phyloP scores from a whole-genome alignment of 2,888 invertebrate species.

The Tachina grossa region DNA sequence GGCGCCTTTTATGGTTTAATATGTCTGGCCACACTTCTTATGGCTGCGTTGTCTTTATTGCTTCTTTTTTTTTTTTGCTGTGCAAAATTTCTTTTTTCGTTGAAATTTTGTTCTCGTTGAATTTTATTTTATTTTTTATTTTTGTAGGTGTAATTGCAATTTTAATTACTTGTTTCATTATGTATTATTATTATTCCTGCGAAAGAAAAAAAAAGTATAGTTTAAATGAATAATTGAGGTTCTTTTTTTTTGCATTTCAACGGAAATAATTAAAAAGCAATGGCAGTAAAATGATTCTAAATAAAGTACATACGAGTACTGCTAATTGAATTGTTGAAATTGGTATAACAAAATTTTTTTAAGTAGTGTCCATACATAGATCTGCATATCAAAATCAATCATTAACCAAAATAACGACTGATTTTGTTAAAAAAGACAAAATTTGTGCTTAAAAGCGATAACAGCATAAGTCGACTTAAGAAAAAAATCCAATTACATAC shows the following conservation, averaged over 20 bases:
- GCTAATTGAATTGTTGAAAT: neutral
- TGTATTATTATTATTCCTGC: slow-evolving; percentile 19
- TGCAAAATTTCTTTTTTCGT: slow-evolving; percentile 7
- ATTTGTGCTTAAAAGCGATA: no score
- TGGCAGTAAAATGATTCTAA: neutral
- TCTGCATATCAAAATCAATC: no score
- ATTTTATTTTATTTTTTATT: slow-evolving; percentile 8
- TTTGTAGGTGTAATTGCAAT: slow-evolving; percentile 50
- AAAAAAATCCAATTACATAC: no score
- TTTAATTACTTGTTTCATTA: slow-evolving; percentile 53
- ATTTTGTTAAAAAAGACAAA: no score
- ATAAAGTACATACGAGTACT: neutral
- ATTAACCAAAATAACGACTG: no score
- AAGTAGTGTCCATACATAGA: no score
- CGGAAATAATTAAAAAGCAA: slow-evolving; percentile 43
- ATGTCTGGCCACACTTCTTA: slow-evolving; percentile 57
- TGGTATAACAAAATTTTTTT: no score
- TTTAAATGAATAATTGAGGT: slow-evolving; percentile 22
- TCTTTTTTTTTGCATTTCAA: neutral
- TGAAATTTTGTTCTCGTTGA: neutral
- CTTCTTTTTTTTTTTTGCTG: neutral
- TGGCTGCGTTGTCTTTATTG: slow-evolving; percentile 5
- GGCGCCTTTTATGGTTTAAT: slow-evolving; percentile 38
- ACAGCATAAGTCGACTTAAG: no score
- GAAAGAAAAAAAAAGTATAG: neutral